Percentiles rank a stretch among this genome's conserved stretches.
These are phyloP conservation scores for Oryzias woworae DNA, from an alignment of 2,113 vertebrate species.

Conservation along the genomic window DNA sequence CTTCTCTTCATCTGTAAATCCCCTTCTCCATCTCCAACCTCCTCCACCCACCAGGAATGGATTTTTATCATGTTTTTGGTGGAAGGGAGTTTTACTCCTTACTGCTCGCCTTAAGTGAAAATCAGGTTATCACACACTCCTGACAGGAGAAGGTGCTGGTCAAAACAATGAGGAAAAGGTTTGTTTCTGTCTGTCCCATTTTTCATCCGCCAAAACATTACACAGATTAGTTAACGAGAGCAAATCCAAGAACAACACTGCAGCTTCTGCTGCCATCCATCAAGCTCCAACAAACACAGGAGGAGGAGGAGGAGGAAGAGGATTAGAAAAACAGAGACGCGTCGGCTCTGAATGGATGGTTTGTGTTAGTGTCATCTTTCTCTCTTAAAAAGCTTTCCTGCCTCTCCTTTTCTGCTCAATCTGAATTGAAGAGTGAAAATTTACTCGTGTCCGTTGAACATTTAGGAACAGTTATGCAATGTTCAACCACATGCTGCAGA, in stretches of 20 bases:
- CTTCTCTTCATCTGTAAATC: conserved; percentile 25
- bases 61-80: conserved; percentile 39
- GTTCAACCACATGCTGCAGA: conserved; percentile 35
- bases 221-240: conserved; percentile 32
- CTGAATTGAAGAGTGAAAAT: conserved; percentile 1
- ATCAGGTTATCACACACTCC: conserved; percentile 16
- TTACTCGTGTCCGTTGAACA: background rate
- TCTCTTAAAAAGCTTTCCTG: background rate
- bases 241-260: conserved; percentile 46
- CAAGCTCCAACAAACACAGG: background rate
- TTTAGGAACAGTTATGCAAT: conserved; percentile 30
- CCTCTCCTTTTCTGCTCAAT: background rate
- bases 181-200: conserved; percentile 9
- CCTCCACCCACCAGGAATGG: conserved; percentile 26
- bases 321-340: conserved; percentile 17
- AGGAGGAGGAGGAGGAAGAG: background rate
- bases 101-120: conserved; percentile 26
- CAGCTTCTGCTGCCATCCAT: conserved; percentile 11
- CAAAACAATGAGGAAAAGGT: conserved; percentile 8
- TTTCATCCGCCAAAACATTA: conserved; percentile 15
- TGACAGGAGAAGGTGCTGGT: background rate
- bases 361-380: background rate
- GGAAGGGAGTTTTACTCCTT: conserved; percentile 19
- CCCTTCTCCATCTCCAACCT: conserved; percentile 27
- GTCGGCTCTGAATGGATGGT: conserved; percentile 8